These are phyloP conservation scores for Plagodis pulveraria DNA, from an alignment of 2,888 invertebrate genomes.

Conservation along the genomic window DNA sequence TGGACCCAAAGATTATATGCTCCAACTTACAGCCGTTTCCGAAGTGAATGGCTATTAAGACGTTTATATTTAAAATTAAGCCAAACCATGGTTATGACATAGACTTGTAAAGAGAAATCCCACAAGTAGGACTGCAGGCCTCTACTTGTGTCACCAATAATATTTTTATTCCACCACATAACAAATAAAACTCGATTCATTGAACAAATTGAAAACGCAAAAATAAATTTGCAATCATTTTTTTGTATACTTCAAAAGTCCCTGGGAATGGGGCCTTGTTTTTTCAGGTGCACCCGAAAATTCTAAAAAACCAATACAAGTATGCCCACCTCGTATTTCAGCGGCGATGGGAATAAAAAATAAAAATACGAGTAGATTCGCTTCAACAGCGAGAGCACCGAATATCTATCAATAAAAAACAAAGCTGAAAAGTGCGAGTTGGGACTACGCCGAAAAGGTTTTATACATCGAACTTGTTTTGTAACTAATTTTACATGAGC, in stretches of 20 bases:
- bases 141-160: no score
- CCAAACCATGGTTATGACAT: no score
- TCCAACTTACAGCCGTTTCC: no score
- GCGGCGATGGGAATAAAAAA: slow-evolving; percentile 27
- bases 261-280: slow-evolving; percentile 14
- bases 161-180: not conserved
- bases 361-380: slow-evolving; percentile 11
- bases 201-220: slow-evolving; percentile 14
- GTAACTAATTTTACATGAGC: no score
- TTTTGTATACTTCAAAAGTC: slow-evolving; percentile 7
- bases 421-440: no score
- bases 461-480: no score
- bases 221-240: slow-evolving; percentile 16
- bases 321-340: slow-evolving; percentile 28
- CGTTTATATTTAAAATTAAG: no score
- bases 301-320: slow-evolving; percentile 25
- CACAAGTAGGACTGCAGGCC: no score
- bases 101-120: no score
- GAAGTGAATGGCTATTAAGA: no score
- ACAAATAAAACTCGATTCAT: slow-evolving; percentile 8
- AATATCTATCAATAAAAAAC: slow-evolving; percentile 12
- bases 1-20: no score
- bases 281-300: slow-evolving; percentile 23
- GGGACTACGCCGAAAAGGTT: no score
- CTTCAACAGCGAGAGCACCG: slow-evolving; percentile 13